These are phyloP conservation scores for Bicyclus anynana DNA, from an alignment of 1,140 invertebrate species.

Conservation along the genomic window DNA sequence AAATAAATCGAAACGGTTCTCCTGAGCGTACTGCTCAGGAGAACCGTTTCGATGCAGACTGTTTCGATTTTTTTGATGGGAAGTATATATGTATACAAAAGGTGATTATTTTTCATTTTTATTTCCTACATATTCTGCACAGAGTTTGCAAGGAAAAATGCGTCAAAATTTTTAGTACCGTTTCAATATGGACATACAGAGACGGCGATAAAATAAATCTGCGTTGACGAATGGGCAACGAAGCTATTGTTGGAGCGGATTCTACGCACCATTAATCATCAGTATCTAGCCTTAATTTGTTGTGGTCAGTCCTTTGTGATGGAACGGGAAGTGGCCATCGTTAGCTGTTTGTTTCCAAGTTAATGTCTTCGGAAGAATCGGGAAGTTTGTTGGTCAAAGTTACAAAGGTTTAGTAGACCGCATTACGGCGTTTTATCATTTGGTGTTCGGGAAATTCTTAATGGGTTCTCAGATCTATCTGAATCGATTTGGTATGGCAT, in stretches of 20 bases:
- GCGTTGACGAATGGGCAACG: background rate
- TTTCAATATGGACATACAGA: background rate
- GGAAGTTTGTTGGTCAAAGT: background rate
- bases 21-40: too few species aligned
- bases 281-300: constrained; percentile 23
- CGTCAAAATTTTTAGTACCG: background rate
- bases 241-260: constrained; percentile 13
- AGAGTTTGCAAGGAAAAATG: too few species aligned
- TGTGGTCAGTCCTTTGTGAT: constrained; percentile 17
- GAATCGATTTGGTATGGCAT: too few species aligned
- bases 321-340: constrained; percentile 15
- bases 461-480: background rate
- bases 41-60: too few species aligned
- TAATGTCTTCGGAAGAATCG: constrained; percentile 2
- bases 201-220: constrained; percentile 2
- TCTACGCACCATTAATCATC: constrained; percentile 22
- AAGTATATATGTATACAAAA: too few species aligned
- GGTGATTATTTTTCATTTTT: too few species aligned
- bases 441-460: background rate
- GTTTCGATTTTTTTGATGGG: too few species aligned
- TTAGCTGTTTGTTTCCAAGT: constrained; percentile 20
- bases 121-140: too few species aligned
- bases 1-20: too few species aligned
- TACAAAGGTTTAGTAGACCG: constrained; percentile 1
- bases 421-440: background rate